These are phyloP conservation scores for Muricea muricata DNA, from an alignment of 92 coral and sea anemone species.

Conservation along the genomic window DNA sequence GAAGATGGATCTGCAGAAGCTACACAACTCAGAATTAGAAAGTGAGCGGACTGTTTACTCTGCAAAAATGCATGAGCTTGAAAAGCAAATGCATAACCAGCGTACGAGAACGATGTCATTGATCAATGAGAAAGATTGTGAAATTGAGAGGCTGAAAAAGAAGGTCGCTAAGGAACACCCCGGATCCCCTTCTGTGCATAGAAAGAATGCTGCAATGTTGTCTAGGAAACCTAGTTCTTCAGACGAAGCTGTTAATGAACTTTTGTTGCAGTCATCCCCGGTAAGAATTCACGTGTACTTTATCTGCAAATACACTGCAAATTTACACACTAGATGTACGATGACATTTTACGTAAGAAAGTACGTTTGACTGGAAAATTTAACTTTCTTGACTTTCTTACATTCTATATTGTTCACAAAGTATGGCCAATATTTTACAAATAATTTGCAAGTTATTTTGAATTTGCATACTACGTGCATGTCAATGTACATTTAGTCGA, in stretches of 20 bases:
- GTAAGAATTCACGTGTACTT: conserved; percentile 75
- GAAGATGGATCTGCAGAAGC: conserved; percentile 61
- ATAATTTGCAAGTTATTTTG: too few species aligned
- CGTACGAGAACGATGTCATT: conserved; percentile 87
- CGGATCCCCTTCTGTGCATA: background rate
- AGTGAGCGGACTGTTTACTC: conserved; percentile 64
- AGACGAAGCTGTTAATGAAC: conserved; percentile 84
- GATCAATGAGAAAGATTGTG: conserved; percentile 91
- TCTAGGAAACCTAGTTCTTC: conserved; percentile 41
- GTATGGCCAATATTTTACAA: too few species aligned
- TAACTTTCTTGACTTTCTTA: too few species aligned
- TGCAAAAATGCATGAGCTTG: conserved; percentile 90
- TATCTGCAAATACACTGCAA: background rate
- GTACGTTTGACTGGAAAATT: too few species aligned
- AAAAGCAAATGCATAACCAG: conserved; percentile 91
- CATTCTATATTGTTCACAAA: too few species aligned
- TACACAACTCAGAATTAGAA: conserved; percentile 68
- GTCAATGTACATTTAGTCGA: too few species aligned
- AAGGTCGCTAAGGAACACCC: background rate
- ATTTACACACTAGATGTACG: too few species aligned
- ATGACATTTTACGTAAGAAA: too few species aligned
- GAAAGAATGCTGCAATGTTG: background rate
- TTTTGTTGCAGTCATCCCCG: conserved; percentile 78
- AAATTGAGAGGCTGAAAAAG: conserved; percentile 74
- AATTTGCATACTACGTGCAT: too few species aligned